phyloP scores from a whole-genome alignment of 2,888 invertebrate genomes.

The Masnerella sp. region DNA sequence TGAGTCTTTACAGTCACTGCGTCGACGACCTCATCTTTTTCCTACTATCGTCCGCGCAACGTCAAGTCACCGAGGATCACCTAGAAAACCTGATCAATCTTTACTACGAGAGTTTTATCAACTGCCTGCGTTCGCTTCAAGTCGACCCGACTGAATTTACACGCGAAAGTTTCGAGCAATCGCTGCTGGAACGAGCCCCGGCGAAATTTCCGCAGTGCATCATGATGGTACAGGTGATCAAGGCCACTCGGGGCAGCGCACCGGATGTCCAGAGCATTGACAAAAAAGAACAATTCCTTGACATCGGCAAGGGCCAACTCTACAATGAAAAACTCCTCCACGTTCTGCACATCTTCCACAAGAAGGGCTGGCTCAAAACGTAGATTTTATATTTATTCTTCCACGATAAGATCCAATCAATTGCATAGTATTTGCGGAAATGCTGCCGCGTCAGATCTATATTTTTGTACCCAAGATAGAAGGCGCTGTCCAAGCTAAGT shows the following conservation, averaged over 20 bases:
- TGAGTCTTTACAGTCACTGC: slow-evolving; percentile 69
- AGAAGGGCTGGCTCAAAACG: slow-evolving; percentile 69
- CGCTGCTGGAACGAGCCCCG: slow-evolving; percentile 68
- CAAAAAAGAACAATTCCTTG: slow-evolving; percentile 65
- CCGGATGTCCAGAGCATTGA: slow-evolving; percentile 68
- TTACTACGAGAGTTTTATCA: slow-evolving; percentile 71
- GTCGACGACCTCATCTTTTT: slow-evolving; percentile 74
- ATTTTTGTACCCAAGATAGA: no score
- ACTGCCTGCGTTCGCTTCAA: slow-evolving; percentile 64
- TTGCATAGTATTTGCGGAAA: no score
- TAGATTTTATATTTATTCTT: no score
- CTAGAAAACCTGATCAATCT: slow-evolving; percentile 69
- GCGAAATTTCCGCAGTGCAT: slow-evolving; percentile 71
- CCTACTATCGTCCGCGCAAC: slow-evolving; percentile 71
- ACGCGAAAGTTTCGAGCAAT: slow-evolving; percentile 64
- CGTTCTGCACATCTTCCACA: slow-evolving; percentile 66
- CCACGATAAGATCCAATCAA: no score
- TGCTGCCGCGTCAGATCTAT: no score
- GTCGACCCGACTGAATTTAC: slow-evolving; percentile 64
- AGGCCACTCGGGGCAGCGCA: slow-evolving; percentile 67
- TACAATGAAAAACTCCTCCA: slow-evolving; percentile 70
- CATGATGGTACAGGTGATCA: slow-evolving; percentile 76
- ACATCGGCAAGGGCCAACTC: slow-evolving; percentile 64
- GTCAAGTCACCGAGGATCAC: slow-evolving; percentile 68
- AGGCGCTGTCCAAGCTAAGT: no score